Conservation (phyloP, 1,140 invertebrate species). For the Camponotus vicinus region DNA sequence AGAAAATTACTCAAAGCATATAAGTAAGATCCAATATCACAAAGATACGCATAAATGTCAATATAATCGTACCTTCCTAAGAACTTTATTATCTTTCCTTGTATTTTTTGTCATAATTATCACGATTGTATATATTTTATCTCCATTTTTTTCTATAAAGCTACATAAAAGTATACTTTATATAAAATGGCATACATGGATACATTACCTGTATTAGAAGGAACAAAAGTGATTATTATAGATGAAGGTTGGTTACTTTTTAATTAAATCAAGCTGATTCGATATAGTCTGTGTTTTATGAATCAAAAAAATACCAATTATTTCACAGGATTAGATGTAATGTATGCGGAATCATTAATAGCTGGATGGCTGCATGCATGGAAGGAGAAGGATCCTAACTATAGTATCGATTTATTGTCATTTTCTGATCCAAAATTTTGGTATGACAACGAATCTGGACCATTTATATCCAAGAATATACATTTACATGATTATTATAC, state of each 20-base stretch:
- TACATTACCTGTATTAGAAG: slow-evolving; percentile 72
- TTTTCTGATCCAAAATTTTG: slow-evolving; percentile 77
- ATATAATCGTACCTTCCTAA: too few species aligned
- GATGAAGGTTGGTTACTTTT: slow-evolving; percentile 77
- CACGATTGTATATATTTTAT: not conserved
- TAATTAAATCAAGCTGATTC: slow-evolving; percentile 3
- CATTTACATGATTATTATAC: slow-evolving; percentile 81
- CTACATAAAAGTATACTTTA: not conserved
- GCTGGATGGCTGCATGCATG: slow-evolving; percentile 81
- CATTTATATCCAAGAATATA: slow-evolving; percentile 71
- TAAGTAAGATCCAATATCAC: not conserved
- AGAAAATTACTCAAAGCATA: not conserved
- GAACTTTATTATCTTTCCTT: not conserved
- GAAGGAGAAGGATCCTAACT: slow-evolving; percentile 67
- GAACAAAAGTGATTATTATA: slow-evolving; percentile 76
- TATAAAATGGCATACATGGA: slow-evolving; percentile 55
- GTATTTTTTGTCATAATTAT: not conserved
- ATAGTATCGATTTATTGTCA: slow-evolving; percentile 74
- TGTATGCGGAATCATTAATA: slow-evolving; percentile 76
- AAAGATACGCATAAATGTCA: too few species aligned
- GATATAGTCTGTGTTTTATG: not conserved
- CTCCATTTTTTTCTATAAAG: not conserved
- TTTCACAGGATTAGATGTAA: slow-evolving; percentile 76
- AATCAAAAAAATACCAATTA: slow-evolving; percentile 27
- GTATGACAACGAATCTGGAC: slow-evolving; percentile 68